Base-by-base conservation (phyloP, 2,797 vertebrate genomes). In the Mallotus villosus region DNA sequence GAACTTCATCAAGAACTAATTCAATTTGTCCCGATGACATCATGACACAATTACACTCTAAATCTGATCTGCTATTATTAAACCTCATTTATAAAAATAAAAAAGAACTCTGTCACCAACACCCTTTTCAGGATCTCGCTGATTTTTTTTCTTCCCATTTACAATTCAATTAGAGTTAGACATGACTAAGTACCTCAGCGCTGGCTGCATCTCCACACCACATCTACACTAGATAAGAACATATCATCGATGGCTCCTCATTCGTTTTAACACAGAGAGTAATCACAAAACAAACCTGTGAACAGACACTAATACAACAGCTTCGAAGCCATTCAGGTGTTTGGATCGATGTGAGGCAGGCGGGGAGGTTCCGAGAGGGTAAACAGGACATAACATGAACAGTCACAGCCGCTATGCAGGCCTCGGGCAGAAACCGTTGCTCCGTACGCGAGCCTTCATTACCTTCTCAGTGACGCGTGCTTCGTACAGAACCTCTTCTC, bases 31-130 rank as follows among this genome's bases (percentile, higher is more conserved):
- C 82, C 59, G 66, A 84, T 77, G 71, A 82, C 82, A 81, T 86
- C 83, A 82, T 86, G 82, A 82, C 67, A 84, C 76, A 77, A 82
- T 86, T 83, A 82, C 66, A 84, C 76, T 78, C 41, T 83, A 85
- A 79, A 88, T 86, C 82, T 87, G 82, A 73, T 84, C 73, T 72
- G 85, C 86, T 88, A 89, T 90, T 90, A 87, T 88, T 91, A 88
- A 19, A 86, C 81, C 83, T 86, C 84, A 87, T 88, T 91, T 84
- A 89, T 91, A 87, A 90, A 86, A 84, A 76, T 91, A 83, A 89
- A 91, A 87, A 90, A 86, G 84, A 76, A 81, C 74, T 87, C 84
- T 84, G 85, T 87, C 85, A 25, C 29, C 59, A 63, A 86, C 84
- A 87, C 85, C 78, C 84, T 85, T 88, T 89, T 90, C 85, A 80